Conservation (phyloP, 1,140 invertebrate genomes). For the Lepidurus couesii region DNA sequence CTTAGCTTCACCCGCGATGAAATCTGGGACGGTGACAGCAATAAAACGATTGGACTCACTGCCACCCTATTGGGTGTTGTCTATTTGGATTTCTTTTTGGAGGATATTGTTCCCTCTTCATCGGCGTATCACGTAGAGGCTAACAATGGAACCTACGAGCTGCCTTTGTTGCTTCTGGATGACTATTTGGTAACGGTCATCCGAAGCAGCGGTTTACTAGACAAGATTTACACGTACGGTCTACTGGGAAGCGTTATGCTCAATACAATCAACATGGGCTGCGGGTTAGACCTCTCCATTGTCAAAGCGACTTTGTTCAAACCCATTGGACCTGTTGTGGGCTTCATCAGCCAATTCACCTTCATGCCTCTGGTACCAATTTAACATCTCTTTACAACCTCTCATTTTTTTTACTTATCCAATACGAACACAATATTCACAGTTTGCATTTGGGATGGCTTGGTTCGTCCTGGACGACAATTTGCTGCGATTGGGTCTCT, state of each 20-base stretch:
- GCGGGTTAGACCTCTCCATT: constrained; percentile 71
- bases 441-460: constrained; percentile 34
- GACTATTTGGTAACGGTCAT: constrained; percentile 30
- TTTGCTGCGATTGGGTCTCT: constrained; percentile 72
- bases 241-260: constrained; percentile 27
- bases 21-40: neutral
- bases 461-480: constrained; percentile 28
- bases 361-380: constrained; percentile 74
- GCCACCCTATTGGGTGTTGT: constrained; percentile 29
- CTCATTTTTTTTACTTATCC: neutral
- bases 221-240: constrained; percentile 32
- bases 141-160: no score
- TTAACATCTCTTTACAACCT: neutral
- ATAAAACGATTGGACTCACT: constrained; percentile 17
- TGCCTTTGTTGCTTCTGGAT: neutral
- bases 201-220: neutral
- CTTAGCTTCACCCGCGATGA: constrained; percentile 28
- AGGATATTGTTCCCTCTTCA: neutral
- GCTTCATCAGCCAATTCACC: constrained; percentile 74
- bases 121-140: neutral
- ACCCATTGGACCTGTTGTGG: constrained; percentile 75
- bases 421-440: neutral
- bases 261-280: constrained; percentile 76
- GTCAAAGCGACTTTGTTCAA: constrained; percentile 61
- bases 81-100: constrained; percentile 23